These are phyloP conservation scores for Tachina lurida DNA, from an alignment of 2,888 invertebrate genomes.

Conservation along the genomic window DNA sequence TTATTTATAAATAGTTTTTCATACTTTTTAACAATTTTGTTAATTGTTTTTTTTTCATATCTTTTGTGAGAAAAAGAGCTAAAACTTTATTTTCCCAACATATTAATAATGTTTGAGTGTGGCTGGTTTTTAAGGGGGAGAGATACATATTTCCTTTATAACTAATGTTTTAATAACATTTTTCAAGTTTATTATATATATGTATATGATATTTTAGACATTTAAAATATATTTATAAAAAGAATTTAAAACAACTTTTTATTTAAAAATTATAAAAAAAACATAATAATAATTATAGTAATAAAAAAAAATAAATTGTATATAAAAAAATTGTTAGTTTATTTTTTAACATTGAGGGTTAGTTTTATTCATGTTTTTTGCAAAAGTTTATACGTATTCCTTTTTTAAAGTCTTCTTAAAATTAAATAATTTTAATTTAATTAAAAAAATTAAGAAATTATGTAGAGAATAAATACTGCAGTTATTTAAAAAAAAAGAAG, in stretches of 20 bases:
- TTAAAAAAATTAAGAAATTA: conserved; percentile 63
- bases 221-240: conserved; percentile 54
- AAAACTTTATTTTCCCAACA: conserved; percentile 11
- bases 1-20: conserved; percentile 59
- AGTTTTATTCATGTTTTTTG: conserved; percentile 41
- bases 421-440: conserved; percentile 43
- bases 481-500: conserved; percentile 60
- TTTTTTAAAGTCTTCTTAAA: conserved; percentile 63
- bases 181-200: conserved; percentile 33
- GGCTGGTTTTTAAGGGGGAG: conserved; percentile 26
- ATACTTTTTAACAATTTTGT: conserved; percentile 49
- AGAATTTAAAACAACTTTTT: conserved; percentile 44
- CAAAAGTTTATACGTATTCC: conserved; percentile 49
- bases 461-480: conserved; percentile 71
- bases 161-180: conserved; percentile 29
- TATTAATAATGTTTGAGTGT: conserved; percentile 40
- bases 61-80: conserved; percentile 28
- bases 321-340: conserved; percentile 47
- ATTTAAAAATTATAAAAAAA: conserved; percentile 52
- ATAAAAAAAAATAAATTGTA: conserved; percentile 35
- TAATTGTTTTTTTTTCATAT: conserved; percentile 19
- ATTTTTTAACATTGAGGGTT: conserved; percentile 62
- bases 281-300: conserved; percentile 42
- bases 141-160: conserved; percentile 9
- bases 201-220: conserved; percentile 43